Conservation (phyloP, 92 coral and sea anemone genomes). For the Porites cylindrica region DNA sequence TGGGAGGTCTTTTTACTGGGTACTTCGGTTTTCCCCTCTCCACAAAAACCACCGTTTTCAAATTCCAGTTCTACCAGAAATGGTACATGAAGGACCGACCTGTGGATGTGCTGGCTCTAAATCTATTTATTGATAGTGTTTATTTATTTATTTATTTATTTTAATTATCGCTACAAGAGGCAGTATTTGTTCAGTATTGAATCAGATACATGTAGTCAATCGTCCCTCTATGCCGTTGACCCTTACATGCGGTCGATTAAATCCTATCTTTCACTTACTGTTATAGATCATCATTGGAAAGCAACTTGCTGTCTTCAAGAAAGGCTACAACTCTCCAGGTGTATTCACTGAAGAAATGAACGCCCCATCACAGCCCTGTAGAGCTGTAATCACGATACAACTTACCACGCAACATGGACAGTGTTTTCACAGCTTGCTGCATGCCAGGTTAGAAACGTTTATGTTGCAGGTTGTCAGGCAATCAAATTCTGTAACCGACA, state of each 20-base stretch:
- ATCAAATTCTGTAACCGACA: too few species aligned
- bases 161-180: too few species aligned
- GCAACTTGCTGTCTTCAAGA: conserved; percentile 38
- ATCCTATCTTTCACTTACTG: not conserved
- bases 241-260: too few species aligned
- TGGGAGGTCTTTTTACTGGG: too few species aligned
- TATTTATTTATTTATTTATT: too few species aligned
- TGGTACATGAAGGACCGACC: too few species aligned
- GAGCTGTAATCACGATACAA: conserved; percentile 51
- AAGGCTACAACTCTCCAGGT: conserved; percentile 69
- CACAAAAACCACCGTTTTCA: too few species aligned
- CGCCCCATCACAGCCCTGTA: conserved; percentile 54
- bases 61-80: too few species aligned
- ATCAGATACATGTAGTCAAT: not conserved
- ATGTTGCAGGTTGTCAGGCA: not conserved
- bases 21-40: too few species aligned
- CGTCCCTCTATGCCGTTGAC: not conserved
- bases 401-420: conserved; percentile 63
- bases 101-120: too few species aligned
- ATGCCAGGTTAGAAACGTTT: conserved; percentile 45
- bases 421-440: conserved; percentile 68
- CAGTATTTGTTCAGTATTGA: too few species aligned
- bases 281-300: conserved; percentile 64
- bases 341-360: conserved; percentile 48
- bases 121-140: too few species aligned